Evolutionary conservation across 2,888 invertebrate genomes (phyloP).

Genomic region (Drosophila koepferae): DNA sequence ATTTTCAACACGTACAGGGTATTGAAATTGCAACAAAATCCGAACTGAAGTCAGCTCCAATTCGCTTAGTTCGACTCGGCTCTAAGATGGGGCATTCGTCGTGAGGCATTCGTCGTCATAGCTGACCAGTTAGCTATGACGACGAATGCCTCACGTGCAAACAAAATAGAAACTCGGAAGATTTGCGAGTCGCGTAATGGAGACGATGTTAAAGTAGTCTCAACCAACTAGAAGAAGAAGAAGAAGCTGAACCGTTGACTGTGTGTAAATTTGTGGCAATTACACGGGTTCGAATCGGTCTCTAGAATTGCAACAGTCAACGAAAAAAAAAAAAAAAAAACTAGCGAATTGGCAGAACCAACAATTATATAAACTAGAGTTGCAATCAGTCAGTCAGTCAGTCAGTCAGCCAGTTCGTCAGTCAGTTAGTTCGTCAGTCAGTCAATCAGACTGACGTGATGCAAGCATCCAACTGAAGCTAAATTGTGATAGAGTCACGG

Average conservation of each 20-base stretch:
- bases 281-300: conserved; percentile 56
- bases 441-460: conserved; percentile 40
- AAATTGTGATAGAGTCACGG: conserved; percentile 21
- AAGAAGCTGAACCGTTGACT: conserved; percentile 40
- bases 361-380: conserved; percentile 75
- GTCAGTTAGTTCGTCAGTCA: conserved; percentile 16
- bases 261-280: conserved; percentile 67
- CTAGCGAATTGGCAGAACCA: conserved; percentile 62
- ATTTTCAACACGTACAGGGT: background rate
- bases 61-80: conserved; percentile 22
- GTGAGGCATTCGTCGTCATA: too few relatives aligned
- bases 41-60: conserved; percentile 30
- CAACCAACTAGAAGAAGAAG: background rate
- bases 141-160: conserved; percentile 51
- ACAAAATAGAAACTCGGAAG: conserved; percentile 47
- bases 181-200: conserved; percentile 43
- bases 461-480: conserved; percentile 46
- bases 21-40: conserved; percentile 9
- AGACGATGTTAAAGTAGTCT: conserved; percentile 35
- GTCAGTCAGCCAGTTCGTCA: conserved; percentile 18
- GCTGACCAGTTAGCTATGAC: conserved; percentile 32
- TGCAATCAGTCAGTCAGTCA: conserved; percentile 58
- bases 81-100: conserved; percentile 34
- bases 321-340: conserved; percentile 7
- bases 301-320: conserved; percentile 60